phyloP scores from a whole-genome alignment of 2,797 vertebrate genomes.

The Sebastes iracundus region DNA sequence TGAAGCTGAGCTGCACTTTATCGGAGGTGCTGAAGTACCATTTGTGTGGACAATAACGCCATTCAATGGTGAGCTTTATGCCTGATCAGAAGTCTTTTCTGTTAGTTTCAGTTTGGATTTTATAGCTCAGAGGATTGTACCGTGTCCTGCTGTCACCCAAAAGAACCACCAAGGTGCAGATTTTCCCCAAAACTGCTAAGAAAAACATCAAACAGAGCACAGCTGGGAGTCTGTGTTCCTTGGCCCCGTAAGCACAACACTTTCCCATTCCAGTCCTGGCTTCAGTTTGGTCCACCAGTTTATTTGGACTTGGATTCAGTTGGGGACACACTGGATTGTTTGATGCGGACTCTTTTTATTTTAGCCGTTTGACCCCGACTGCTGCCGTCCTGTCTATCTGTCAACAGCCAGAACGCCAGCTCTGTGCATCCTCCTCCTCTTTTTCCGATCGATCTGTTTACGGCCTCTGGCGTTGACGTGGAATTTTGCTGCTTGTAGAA shows the following conservation, averaged over 20 bases:
- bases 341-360: neutral
- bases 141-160: neutral
- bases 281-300: neutral
- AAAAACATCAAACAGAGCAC: neutral
- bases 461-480: neutral
- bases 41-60: neutral
- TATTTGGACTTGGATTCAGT: neutral
- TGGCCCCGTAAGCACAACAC: neutral
- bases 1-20: neutral
- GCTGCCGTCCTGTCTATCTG: slow-evolving; percentile 15
- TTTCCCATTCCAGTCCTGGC: neutral
- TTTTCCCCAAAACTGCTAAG: neutral
- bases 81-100: neutral
- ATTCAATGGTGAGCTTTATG: neutral
- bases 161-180: neutral
- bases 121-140: neutral
- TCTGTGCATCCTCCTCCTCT: neutral
- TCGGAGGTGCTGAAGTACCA: neutral
- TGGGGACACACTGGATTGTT: neutral
- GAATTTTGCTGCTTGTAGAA: slow-evolving; percentile 32
- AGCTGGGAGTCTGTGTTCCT: neutral
- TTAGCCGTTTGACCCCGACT: slow-evolving; percentile 20
- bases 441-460: neutral
- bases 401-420: slow-evolving; percentile 17
- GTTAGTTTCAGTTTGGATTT: neutral